Percentiles rank a stretch among this genome's conserved stretches.
These are phyloP conservation scores for Tragulus kanchil DNA, from an alignment of 2,113 vertebrate genomes.

Conservation along the genomic window DNA sequence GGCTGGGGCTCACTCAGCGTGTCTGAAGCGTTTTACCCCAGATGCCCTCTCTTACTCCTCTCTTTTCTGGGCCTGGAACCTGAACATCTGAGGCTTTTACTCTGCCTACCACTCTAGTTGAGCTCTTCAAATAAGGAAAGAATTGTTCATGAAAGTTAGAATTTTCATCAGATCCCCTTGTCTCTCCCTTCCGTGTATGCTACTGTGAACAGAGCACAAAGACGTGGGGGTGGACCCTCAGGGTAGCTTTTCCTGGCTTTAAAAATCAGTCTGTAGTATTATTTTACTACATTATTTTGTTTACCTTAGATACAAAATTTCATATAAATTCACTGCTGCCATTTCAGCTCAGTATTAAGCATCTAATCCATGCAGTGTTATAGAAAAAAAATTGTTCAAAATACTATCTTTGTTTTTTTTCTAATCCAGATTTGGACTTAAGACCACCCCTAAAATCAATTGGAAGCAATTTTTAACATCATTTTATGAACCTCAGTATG, in stretches of 20 bases:
- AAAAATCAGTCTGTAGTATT: background rate
- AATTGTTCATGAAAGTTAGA: background rate
- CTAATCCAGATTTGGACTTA: slow-evolving; percentile 81
- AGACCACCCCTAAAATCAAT: slow-evolving; percentile 75
- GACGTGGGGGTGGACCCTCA: background rate
- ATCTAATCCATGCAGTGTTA: background rate
- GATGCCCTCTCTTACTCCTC: background rate
- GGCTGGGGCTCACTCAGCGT: background rate
- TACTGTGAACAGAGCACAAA: background rate
- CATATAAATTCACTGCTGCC: background rate
- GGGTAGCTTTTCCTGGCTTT: slow-evolving; percentile 1
- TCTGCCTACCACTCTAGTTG: background rate
- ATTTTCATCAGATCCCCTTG: background rate
- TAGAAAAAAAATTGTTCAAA: background rate
- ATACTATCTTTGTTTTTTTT: background rate
- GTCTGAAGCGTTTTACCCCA: background rate
- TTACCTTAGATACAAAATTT: slow-evolving; percentile 37
- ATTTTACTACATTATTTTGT: slow-evolving; percentile 28
- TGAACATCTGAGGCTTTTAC: fast-evolving
- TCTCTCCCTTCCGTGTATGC: background rate
- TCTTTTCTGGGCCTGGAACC: background rate
- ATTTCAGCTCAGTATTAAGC: background rate
- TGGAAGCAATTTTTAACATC: slow-evolving; percentile 87
- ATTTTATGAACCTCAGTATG: slow-evolving; percentile 41
- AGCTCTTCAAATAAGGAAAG: background rate